A percentile compares a stretch with the other conserved stretches of the same genome.
These are phyloP conservation scores for Sarcophaga variegata DNA, from an alignment of 2,888 invertebrate species.

Conservation along the genomic window DNA sequence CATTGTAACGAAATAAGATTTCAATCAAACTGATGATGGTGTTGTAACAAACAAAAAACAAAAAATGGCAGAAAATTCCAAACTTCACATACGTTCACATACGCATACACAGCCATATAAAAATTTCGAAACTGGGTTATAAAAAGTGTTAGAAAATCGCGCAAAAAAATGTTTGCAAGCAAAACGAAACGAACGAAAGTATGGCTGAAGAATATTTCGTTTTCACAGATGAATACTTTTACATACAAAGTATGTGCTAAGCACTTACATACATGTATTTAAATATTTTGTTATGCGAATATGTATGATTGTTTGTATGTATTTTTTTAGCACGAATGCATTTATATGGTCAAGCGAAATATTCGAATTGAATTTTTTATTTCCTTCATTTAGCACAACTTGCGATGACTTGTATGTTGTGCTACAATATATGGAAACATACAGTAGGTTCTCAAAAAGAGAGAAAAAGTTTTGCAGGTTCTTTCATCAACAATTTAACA, in stretches of 20 bases:
- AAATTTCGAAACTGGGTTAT: constrained; percentile 38
- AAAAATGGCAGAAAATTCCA: neutral
- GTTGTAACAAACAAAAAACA: neutral
- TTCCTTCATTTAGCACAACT: constrained; percentile 9
- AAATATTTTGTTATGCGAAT: too few relatives aligned
- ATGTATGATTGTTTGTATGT: neutral
- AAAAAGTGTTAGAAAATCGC: constrained; percentile 18
- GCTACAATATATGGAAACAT: too few relatives aligned
- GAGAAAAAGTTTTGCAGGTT: neutral
- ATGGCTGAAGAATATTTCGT: constrained; percentile 9
- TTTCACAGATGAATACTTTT: constrained; percentile 40
- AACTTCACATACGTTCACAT: neutral
- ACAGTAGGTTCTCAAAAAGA: too few relatives aligned
- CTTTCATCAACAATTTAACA: too few relatives aligned
- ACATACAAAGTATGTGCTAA: constrained; percentile 1
- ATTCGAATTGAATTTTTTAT: constrained; percentile 20
- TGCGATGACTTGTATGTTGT: neutral
- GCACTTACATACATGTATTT: too few relatives aligned
- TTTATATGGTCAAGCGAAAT: constrained; percentile 11
- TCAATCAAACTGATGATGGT: constrained; percentile 37
- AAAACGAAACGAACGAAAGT: neutral
- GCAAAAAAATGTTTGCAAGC: neutral
- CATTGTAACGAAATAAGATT: constrained; percentile 44
- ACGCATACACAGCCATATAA: neutral
- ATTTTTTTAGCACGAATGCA: constrained; percentile 1